These are phyloP conservation scores for Dendrocopos noguchii DNA, from an alignment of 2,113 vertebrate species.

Conservation along the genomic window DNA sequence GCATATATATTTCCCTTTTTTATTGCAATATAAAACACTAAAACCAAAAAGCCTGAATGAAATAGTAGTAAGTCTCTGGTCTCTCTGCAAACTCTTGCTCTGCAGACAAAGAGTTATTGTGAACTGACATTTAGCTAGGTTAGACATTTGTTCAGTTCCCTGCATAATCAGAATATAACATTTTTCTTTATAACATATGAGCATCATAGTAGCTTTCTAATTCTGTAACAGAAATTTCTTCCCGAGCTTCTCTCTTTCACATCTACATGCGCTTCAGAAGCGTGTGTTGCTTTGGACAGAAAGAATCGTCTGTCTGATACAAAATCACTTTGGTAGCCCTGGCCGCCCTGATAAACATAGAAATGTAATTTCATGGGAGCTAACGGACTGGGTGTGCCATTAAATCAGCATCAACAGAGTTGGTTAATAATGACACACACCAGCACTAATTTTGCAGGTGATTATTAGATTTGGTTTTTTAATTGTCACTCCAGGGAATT, in stretches of 20 bases:
- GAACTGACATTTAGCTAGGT: conserved; percentile 65
- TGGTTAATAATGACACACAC: conserved; percentile 5
- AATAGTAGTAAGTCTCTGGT: conserved; percentile 26
- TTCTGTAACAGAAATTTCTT: neutral
- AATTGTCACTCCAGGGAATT: conserved; percentile 35
- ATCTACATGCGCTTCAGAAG: neutral
- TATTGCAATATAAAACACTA: neutral
- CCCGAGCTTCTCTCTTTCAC: neutral
- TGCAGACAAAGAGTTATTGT: conserved; percentile 67
- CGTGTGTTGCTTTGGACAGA: neutral
- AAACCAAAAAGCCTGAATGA: conserved; percentile 42
- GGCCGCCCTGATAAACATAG: neutral
- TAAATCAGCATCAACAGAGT: neutral
- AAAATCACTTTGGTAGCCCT: neutral
- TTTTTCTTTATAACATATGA: neutral
- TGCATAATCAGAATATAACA: conserved; percentile 7
- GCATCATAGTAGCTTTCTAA: conserved; percentile 17
- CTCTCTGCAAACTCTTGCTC: conserved; percentile 22
- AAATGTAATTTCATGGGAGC: conserved; percentile 16
- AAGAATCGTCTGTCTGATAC: neutral
- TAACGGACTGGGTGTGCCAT: neutral
- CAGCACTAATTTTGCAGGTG: conserved; percentile 42
- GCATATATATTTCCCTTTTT: conserved; percentile 2
- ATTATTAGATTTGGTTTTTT: conserved; percentile 13
- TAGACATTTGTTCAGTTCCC: conserved; percentile 40